A percentile compares a stretch with the other conserved stretches of the same genome.
phyloP scores from a whole-genome alignment of 1,140 invertebrate species.

The Homarus americanus region DNA sequence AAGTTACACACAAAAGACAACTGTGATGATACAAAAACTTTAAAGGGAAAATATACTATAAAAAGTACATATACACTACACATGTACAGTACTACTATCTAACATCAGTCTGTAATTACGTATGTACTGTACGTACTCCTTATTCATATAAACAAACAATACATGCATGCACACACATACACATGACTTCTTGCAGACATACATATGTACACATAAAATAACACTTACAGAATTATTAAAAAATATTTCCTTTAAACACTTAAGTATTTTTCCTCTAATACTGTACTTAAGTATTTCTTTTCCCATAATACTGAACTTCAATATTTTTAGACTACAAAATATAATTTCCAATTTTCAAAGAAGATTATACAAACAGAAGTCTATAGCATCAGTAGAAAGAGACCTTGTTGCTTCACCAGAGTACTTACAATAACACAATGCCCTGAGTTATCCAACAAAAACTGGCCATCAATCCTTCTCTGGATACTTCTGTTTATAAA shows the following conservation, averaged over 20 bases:
- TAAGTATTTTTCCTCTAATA: not conserved
- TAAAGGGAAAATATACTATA: no score
- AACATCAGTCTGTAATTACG: no score
- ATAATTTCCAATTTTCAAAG: not conserved
- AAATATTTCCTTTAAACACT: not conserved
- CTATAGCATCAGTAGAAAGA: not conserved
- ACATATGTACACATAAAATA: not conserved
- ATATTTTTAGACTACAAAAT: not conserved
- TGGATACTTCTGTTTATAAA: not conserved
- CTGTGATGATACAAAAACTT: no score
- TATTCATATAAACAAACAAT: no score
- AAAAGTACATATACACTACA: no score
- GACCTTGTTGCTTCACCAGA: not conserved
- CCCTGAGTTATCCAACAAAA: not conserved
- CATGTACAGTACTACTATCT: no score
- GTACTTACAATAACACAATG: not conserved
- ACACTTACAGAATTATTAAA: not conserved
- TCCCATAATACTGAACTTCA: not conserved
- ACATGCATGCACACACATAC: no score
- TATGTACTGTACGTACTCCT: no score
- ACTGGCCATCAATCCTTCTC: not conserved
- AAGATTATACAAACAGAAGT: not conserved
- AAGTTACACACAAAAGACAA: no score
- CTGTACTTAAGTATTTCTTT: not conserved
- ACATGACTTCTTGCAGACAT: not conserved